Base-by-base conservation (phyloP, 2,797 vertebrate species). In the Phataginus tetradactyla region DNA sequence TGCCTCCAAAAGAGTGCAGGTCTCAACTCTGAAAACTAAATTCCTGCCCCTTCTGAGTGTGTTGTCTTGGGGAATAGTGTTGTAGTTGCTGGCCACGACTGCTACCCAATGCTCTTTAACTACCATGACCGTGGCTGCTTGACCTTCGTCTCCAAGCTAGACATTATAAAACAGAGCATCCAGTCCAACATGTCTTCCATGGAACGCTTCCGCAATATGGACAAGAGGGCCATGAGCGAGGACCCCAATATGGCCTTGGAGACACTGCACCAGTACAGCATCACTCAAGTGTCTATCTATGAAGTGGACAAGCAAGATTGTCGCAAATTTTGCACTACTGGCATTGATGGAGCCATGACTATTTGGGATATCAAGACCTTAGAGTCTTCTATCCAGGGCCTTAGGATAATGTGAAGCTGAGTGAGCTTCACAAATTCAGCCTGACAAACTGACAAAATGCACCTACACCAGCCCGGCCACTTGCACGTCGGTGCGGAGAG, bases 131-230 rank as follows among this genome's bases (percentile, higher is more conserved):
- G 99, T 3, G 99, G 99, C 91, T 96, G 98, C 79, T 98, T 99
- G 99, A 99, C 99, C 66, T 99, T 99, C 72, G 98, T 99, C 97
- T 99, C 99, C 20, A 99, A 99, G 98, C 99, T 99, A 13, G 99
- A 99, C 98, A 99, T 99, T 97, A 99, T 99, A 51, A 99, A 99
- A 98, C 99, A 99, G 98, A 99, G 99, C 98, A 99, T 99, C 98
- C 99, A 99, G 97, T 99, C 99, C 98, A 99, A 99, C 95, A 99
- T 99, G 98, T 99, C 99, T 0, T 99, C 99, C 95, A 99, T 99
- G 99, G 99, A 99, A 79, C 99, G 99, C 98, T 99, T 99, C 98
- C 99, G 99, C 92, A 99, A 99, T 98, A 99, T 99, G 99, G 99
- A 99, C 96, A 99, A 99, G 98, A 99, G 99, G 98, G 99, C 99